Evolutionary conservation across 1,140 invertebrate genomes (phyloP), one percentile per base, ranked within the genome.

Genomic region (Eubasilissa regina): DNA sequence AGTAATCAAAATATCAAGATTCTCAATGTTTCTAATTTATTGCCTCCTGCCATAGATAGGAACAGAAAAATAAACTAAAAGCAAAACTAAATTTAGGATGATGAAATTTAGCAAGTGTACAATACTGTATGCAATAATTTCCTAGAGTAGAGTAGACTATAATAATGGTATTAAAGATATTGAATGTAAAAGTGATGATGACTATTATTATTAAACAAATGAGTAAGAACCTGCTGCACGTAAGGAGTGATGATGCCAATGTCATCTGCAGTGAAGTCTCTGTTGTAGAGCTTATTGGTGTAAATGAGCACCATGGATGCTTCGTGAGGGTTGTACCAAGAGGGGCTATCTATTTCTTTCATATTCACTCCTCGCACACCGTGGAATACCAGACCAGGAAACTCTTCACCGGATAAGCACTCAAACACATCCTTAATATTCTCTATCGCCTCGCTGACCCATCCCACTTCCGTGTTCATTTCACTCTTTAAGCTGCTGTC

Each of bases 181-280:
- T 35, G 25, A 35, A 35, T n/a, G 25, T 35, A 35, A 1, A 35
- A 35, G 25, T 35, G 25, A 6, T 35, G 6, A 35, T 35, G 25
- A 35, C 25, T 35, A 35, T 35, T 6, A 35, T 35, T 35, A 35
- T n/a, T 83, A 4, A 83, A 75, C 13, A 86, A 55, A 55, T 45
- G 11, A 73, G 80, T 78, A 79, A 84, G 86, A 86, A 96, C 96
- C 91, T 99, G 98, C 86, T 96, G 96, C 77, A 93, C 87, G 87
- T 99, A 99, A 0, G 97, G 97, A 7, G 97, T 95, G 73, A 99
- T 96, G 79, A 99, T 94, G 6, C 97, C 97, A 85, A 99, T 95
- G 84, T 97, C 93, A 66, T 93, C 87, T 62, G 91, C 86, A 4
- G 81, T 85, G 10, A 97, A 80, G 43, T 93, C 91, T 58, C 88